Evolutionary conservation across 2,888 invertebrate species (phyloP), one percentile per base, ranked within the genome.

Genomic region (Sisyra terminalis): DNA sequence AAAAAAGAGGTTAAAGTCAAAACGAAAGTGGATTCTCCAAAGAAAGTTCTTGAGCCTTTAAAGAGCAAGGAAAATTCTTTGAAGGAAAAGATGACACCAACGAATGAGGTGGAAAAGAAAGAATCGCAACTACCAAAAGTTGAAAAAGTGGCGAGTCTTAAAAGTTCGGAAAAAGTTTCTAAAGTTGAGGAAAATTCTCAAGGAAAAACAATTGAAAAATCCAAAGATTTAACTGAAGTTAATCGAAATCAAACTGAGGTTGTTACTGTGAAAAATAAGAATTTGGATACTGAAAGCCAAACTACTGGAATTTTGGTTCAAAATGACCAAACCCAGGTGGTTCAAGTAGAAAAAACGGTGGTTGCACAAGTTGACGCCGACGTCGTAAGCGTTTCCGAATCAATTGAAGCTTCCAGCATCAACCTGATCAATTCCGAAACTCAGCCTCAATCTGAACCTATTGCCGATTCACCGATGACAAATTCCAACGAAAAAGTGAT

Each of bases 101-200:
- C 29, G 39, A 42, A 14, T 14, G 32, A 18, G 30, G 52, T 55
- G 57, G 52, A 46, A 40, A 18, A 7, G 32, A 44, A 41, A 13
- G 32, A 44, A 24, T 8, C 32, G 3, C 8, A 29, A 29, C n/a
- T 11, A 37, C 17, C 40, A 35, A 36, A 14, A 31, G 31, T 40
- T 35, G 29, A 31, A 29, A 44, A 42, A 39, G 44, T 29, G 17
- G 36, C 39, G 38, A 40, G 18, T 29, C 29, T 45, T 40, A 37
- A 39, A 40, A 46, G 37, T 34, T 29, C 32, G 13, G 16, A 10
- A 13, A 2, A 24, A 30, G 41, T 24, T 11, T 36, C 38, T 44
- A 62, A 61, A 46, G 56, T 58, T 16, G 57, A 60, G 45, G 47
- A 60, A 44, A 57, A 61, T 29, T 57, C 60, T 0, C 54, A 50